Percentiles rank a stretch among this genome's conserved stretches.
phyloP scores from a whole-genome alignment of 2,113 vertebrate genomes.

The Motacilla alba region DNA sequence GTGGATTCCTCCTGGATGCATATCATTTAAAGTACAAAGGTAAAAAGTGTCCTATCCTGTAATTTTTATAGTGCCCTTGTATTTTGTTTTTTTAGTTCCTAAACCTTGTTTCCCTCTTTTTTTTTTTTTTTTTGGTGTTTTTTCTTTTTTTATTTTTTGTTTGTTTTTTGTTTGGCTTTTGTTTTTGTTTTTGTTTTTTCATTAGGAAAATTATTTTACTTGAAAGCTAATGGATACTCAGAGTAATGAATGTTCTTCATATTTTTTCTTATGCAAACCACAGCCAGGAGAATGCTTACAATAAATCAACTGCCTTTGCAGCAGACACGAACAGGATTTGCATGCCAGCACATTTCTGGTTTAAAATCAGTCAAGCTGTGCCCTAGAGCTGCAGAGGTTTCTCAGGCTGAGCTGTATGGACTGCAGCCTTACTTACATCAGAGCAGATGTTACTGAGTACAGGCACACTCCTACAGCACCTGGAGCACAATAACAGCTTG shows the following conservation, averaged over 20 bases:
- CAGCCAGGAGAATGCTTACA: not conserved
- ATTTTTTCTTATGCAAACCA: slow-evolving; percentile 40
- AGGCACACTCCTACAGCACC: not conserved
- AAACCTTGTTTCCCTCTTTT: not conserved
- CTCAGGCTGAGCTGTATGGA: not conserved
- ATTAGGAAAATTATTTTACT: not conserved
- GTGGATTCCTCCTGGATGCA: not conserved
- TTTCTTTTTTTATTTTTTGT: too few species aligned
- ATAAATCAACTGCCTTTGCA: not conserved
- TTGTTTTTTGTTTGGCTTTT: not conserved
- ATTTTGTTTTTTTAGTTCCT: not conserved
- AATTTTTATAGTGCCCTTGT: not conserved
- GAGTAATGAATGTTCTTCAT: not conserved
- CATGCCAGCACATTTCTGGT: not conserved
- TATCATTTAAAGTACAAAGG: not conserved
- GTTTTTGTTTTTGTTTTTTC: not conserved
- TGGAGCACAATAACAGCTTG: not conserved
- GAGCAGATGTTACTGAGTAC: not conserved
- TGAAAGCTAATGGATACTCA: not conserved
- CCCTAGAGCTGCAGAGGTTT: not conserved
- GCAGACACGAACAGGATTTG: not conserved
- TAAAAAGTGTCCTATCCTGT: not conserved
- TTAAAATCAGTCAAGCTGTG: slow-evolving; percentile 6
- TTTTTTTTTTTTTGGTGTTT: not conserved
- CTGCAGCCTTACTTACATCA: not conserved